Percentiles rank a stretch among this genome's conserved stretches.
Evolutionary conservation across 2,888 invertebrate species (phyloP).

Genomic region (Pachymerium ferrugineum): DNA sequence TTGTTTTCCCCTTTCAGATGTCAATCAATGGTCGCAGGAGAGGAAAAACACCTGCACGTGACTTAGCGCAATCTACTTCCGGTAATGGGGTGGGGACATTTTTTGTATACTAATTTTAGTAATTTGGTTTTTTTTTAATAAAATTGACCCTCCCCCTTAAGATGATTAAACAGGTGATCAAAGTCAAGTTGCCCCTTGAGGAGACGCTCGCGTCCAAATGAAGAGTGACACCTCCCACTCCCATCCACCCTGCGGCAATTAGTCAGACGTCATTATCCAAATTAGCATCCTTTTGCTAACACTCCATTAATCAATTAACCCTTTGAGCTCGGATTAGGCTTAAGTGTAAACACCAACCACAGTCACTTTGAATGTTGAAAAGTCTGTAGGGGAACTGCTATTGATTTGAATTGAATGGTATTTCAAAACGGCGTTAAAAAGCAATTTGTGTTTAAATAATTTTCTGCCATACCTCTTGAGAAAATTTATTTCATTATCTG

Average conservation of each 20-base stretch:
- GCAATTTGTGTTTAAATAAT: too few relatives aligned
- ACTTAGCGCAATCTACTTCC: not conserved
- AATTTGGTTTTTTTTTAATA: not conserved
- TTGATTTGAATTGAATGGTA: constrained; percentile 14
- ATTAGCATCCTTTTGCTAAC: constrained; percentile 27
- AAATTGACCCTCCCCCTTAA: not conserved
- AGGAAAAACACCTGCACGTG: constrained; percentile 11
- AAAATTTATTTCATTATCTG: too few relatives aligned
- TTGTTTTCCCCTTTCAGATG: constrained; percentile 1
- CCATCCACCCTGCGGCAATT: constrained; percentile 27
- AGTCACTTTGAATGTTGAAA: constrained; percentile 12
- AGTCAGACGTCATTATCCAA: constrained; percentile 24
- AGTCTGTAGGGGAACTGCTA: not conserved
- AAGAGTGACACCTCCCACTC: constrained; percentile 27
- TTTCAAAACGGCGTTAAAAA: too few relatives aligned
- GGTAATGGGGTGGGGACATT: not conserved
- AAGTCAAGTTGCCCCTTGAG: constrained; percentile 27
- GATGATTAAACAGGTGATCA: constrained; percentile 19
- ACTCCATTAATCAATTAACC: constrained; percentile 27
- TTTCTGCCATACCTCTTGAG: too few relatives aligned
- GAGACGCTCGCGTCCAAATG: constrained; percentile 25
- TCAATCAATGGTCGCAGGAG: constrained; percentile 9
- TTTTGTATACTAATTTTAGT: not conserved
- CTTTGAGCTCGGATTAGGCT: constrained; percentile 23
- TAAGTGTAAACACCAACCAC: constrained; percentile 18